These are phyloP conservation scores for Parazoanthus darwini DNA, from an alignment of 92 coral and sea anemone species.

Conservation along the genomic window DNA sequence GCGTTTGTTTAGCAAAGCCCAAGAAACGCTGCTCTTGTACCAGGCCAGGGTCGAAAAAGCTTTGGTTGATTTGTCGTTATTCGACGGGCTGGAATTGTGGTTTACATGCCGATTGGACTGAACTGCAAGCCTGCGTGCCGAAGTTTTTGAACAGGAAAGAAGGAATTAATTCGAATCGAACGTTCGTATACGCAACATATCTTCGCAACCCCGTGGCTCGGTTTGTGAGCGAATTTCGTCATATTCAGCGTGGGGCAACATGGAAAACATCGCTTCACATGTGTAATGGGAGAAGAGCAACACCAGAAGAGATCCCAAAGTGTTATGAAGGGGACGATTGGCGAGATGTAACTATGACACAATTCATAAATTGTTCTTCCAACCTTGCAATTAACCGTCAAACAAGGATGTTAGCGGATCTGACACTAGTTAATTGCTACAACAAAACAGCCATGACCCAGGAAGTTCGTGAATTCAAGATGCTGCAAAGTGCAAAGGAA, in stretches of 20 bases:
- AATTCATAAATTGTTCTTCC: conserved; percentile 73
- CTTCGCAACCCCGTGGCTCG: conserved; percentile 88
- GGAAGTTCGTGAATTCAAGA: conserved; percentile 62
- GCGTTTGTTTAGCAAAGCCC: conserved; percentile 56
- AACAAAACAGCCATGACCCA: conserved; percentile 56
- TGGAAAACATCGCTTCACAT: conserved; percentile 78
- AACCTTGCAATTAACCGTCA: conserved; percentile 92
- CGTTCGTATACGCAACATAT: conserved; percentile 78
- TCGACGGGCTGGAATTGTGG: conserved; percentile 98
- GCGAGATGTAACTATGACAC: conserved; percentile 67
- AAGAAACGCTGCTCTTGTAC: conserved; percentile 65
- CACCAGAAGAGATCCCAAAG: conserved; percentile 72
- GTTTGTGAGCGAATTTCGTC: conserved; percentile 87
- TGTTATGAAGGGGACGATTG: conserved; percentile 83
- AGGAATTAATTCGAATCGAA: conserved; percentile 52
- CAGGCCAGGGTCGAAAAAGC: conserved; percentile 77
- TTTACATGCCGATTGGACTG: conserved; percentile 95
- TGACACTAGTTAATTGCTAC: conserved; percentile 82
- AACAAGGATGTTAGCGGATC: conserved; percentile 87
- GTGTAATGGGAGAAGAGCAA: conserved; percentile 75
- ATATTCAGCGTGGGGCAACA: conserved; percentile 89
- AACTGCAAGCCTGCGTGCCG: conserved; percentile 81
- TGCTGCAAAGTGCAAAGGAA: conserved; percentile 80
- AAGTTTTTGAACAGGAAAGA: conserved; percentile 51
- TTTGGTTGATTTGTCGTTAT: conserved; percentile 89